These are phyloP conservation scores for Premnoplex brunnescens DNA, from an alignment of 2,797 vertebrate species.

Conservation along the genomic window DNA sequence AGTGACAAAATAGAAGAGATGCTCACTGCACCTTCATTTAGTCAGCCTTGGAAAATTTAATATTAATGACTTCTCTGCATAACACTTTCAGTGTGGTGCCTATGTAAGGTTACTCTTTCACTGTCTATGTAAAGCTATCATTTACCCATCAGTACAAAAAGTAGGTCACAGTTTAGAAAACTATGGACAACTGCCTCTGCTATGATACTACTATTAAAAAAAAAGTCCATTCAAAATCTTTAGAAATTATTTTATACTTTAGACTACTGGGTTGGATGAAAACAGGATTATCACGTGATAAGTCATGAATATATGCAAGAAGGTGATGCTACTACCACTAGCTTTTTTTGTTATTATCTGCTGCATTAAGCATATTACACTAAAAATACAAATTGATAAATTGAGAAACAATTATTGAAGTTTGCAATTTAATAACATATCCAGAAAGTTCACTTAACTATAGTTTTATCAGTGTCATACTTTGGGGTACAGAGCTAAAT, in stretches of 20 bases:
- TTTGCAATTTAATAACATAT: neutral
- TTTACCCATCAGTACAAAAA: neutral
- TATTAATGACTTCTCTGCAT: neutral
- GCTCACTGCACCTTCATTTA: neutral
- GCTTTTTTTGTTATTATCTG: neutral
- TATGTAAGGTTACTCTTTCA: neutral
- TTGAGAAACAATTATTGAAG: neutral
- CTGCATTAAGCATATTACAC: neutral
- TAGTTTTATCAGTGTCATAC: neutral
- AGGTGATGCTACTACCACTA: neutral
- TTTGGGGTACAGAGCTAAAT: neutral
- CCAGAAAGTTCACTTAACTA: neutral
- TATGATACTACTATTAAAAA: neutral
- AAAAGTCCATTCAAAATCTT: neutral
- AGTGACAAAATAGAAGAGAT: neutral
- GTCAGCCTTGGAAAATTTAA: neutral
- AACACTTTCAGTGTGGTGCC: neutral
- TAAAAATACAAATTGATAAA: neutral
- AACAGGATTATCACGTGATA: neutral
- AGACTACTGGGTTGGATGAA: neutral
- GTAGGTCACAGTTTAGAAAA: neutral
- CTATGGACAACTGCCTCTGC: neutral
- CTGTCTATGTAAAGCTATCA: neutral
- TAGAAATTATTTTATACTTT: neutral
- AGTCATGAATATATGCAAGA: neutral